Base-by-base conservation (phyloP, 1,140 invertebrate genomes). In the Drosophila takahashii region DNA sequence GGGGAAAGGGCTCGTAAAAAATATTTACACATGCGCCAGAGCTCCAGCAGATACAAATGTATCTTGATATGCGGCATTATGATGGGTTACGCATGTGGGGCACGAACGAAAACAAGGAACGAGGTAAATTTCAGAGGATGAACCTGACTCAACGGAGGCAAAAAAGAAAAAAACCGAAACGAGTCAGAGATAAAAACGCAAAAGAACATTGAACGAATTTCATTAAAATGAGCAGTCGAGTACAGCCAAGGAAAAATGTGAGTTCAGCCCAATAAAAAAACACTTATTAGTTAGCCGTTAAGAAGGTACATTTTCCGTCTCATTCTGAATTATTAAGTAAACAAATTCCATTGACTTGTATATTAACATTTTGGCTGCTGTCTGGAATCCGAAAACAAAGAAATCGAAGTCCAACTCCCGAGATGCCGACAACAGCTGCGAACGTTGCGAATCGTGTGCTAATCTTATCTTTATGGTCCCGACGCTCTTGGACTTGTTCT, bases 381-480 rank as follows among this genome's bases (percentile, higher is more conserved):
- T 13, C 13, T 41, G 18, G 42, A 42, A 47, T 41, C 39, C 59
- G 44, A 75, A 65, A 75, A 57, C 66, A 70, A 70, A 70, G 66
- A 57, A 74, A 74, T 73, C 45, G 69, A 59, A 45, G 36, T 60
- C 44, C 52, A 59, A 29, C 15, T 52, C 36, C 50, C n/a, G 11
- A 53, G 50, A 62, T 29, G 37, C 44, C 22, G 39, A 45, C 72
- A 57, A 48, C 66, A 57, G 32, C 54, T 65, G 60, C 44, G 39
- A 51, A 65, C 39, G 54, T 72, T 73, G 64, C 42, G 79, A 89
- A 89, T 81, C 79, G 77, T 80, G 84, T 80, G 84, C 84, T 87
- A 87, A 81, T 87, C 83, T 89, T 84, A 87, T 89, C 87, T 87
- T 84, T 89, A 89, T 87, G 84, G 84, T 84, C 84, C 81, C 79